phyloP scores from a whole-genome alignment of 2,888 invertebrate genomes.

The Dynastes maya region DNA sequence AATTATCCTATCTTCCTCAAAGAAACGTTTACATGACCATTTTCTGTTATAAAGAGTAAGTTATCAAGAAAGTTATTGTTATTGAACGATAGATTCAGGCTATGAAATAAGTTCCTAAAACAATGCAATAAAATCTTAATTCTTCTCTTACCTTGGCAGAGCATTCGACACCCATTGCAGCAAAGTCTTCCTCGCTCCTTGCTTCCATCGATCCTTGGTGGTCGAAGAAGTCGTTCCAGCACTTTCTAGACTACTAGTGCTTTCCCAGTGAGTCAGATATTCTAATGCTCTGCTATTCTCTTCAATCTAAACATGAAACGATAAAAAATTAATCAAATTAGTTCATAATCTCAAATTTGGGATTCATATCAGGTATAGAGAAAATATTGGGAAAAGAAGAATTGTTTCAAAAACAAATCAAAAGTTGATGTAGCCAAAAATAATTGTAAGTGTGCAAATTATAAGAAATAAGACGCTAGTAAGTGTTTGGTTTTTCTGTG shows the following conservation, averaged over 20 bases:
- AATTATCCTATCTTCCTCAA: too few species aligned
- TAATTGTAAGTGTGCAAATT: slow-evolving; percentile 14
- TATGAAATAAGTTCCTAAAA: too few species aligned
- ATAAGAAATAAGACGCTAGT: slow-evolving; percentile 8
- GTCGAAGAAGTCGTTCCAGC: slow-evolving; percentile 80
- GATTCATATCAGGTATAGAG: not conserved
- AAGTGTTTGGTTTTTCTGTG: slow-evolving; percentile 3
- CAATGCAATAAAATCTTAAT: too few species aligned
- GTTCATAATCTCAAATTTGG: not conserved
- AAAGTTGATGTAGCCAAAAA: not conserved
- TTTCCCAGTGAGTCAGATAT: slow-evolving; percentile 87
- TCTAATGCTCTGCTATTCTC: slow-evolving; percentile 93
- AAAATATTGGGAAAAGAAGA: slow-evolving; percentile 19
- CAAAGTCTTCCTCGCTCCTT: slow-evolving; percentile 92
- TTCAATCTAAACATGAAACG: slow-evolving; percentile 82
- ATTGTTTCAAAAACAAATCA: slow-evolving; percentile 3
- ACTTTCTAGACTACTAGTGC: slow-evolving; percentile 89
- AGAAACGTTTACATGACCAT: too few species aligned
- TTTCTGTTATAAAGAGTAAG: too few species aligned
- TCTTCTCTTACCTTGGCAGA: slow-evolving; percentile 79
- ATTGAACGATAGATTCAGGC: too few species aligned
- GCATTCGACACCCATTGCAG: slow-evolving; percentile 96
- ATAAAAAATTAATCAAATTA: not conserved
- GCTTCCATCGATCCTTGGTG: slow-evolving; percentile 82
- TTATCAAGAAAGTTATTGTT: too few species aligned